Evolutionary conservation across 2,888 invertebrate species (phyloP).

Genomic region (Sarcophaga variegata): DNA sequence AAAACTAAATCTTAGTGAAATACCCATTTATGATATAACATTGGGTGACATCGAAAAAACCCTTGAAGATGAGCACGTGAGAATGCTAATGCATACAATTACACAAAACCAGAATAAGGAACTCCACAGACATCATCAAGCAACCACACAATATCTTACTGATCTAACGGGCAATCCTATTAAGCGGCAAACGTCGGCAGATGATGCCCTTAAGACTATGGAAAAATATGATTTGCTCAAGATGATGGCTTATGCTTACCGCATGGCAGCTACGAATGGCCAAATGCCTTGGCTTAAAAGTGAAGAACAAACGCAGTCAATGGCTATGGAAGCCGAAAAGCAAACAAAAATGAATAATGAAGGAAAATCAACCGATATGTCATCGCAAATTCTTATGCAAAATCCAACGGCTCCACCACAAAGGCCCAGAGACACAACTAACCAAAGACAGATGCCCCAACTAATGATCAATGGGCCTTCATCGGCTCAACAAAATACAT

Average conservation of each 20-base stretch:
- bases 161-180: constrained; percentile 57
- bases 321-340: constrained; percentile 37
- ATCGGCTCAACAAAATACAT: constrained; percentile 5
- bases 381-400: constrained; percentile 25
- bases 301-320: constrained; percentile 61
- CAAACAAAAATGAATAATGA: constrained; percentile 49
- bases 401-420: too few species aligned
- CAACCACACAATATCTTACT: constrained; percentile 50
- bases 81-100: constrained; percentile 75
- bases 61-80: constrained; percentile 77
- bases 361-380: constrained; percentile 31
- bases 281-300: constrained; percentile 51
- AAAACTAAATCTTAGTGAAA: constrained; percentile 73
- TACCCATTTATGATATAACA: constrained; percentile 78
- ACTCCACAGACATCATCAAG: constrained; percentile 46
- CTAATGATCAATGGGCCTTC: neutral
- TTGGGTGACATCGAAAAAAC: constrained; percentile 77
- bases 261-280: constrained; percentile 73
- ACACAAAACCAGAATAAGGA: constrained; percentile 69
- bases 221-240: constrained; percentile 76
- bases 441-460: too few species aligned
- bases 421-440: too few species aligned
- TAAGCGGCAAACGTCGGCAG: constrained; percentile 73
- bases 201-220: constrained; percentile 56
- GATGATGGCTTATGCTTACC: constrained; percentile 77